phyloP scores from a whole-genome alignment of 2,113 vertebrate species.

The Onychorhynchus coronatus region DNA sequence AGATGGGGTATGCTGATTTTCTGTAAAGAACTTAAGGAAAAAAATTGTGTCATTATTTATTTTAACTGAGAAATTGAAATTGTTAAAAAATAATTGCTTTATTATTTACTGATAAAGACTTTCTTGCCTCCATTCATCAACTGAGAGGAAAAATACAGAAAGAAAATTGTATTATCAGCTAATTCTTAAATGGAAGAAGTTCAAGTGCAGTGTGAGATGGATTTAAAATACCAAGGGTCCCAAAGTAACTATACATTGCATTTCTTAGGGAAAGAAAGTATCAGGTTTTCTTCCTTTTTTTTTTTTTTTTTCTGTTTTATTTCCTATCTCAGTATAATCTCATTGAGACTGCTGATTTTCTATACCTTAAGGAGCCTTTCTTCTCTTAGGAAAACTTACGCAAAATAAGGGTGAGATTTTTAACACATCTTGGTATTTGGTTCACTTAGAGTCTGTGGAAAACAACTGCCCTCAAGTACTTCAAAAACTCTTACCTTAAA shows the following conservation, averaged over 20 bases:
- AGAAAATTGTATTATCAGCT: background rate
- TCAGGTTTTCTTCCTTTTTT: background rate
- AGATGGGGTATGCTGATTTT: background rate
- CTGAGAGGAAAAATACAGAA: background rate
- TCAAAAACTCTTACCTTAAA: background rate
- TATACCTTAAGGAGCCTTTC: background rate
- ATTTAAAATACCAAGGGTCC: background rate
- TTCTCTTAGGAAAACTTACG: background rate
- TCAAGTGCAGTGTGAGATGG: background rate
- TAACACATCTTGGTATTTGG: background rate
- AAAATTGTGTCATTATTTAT: background rate
- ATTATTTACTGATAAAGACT: conserved; percentile 1
- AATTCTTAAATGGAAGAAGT: background rate
- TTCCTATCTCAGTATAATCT: background rate
- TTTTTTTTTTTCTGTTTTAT: background rate
- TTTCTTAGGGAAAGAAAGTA: background rate
- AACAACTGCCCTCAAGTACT: background rate
- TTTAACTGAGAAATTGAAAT: background rate
- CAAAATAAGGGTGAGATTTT: background rate
- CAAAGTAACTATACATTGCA: background rate
- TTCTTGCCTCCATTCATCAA: background rate
- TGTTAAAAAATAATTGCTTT: background rate
- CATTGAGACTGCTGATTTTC: background rate
- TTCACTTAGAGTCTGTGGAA: background rate
- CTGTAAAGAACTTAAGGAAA: background rate